Percentiles rank a stretch among this genome's conserved stretches.
These are phyloP conservation scores for Antechinus stuartii DNA, from an alignment of 2,113 vertebrate genomes.

Conservation along the genomic window DNA sequence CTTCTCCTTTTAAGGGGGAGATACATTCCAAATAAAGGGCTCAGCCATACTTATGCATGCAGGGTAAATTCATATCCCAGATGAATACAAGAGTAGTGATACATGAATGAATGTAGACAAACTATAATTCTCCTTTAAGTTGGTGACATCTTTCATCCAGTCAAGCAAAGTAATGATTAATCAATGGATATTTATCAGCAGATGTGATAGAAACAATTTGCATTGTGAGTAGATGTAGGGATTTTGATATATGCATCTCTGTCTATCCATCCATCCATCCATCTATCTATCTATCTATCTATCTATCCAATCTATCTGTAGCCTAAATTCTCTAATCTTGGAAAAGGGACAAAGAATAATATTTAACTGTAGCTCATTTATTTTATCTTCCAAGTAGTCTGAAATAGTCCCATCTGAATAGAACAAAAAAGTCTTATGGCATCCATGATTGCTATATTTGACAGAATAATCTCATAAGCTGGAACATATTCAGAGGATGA, in stretches of 20 bases:
- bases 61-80: slow-evolving; percentile 63
- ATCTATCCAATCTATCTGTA: too few relatives aligned
- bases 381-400: neutral
- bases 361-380: neutral
- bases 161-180: neutral
- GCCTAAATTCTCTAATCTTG: neutral
- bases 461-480: neutral
- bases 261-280: too few relatives aligned
- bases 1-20: neutral
- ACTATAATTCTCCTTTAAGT: neutral
- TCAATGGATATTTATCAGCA: neutral
- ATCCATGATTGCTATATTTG: neutral
- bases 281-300: too few relatives aligned
- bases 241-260: too few relatives aligned
- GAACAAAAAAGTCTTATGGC: neutral
- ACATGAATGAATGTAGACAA: neutral
- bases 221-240: neutral
- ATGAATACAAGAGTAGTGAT: slow-evolving; percentile 38
- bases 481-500: neutral
- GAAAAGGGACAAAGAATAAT: neutral
- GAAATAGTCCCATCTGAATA: neutral
- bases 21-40: slow-evolving; percentile 55
- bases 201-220: neutral
- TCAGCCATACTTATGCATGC: slow-evolving; percentile 50
- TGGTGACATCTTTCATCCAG: neutral